A percentile compares a stretch with the other conserved stretches of the same genome.
These are phyloP conservation scores for Semibalanus balanoides DNA, from an alignment of 1,140 invertebrate species.

Conservation along the genomic window DNA sequence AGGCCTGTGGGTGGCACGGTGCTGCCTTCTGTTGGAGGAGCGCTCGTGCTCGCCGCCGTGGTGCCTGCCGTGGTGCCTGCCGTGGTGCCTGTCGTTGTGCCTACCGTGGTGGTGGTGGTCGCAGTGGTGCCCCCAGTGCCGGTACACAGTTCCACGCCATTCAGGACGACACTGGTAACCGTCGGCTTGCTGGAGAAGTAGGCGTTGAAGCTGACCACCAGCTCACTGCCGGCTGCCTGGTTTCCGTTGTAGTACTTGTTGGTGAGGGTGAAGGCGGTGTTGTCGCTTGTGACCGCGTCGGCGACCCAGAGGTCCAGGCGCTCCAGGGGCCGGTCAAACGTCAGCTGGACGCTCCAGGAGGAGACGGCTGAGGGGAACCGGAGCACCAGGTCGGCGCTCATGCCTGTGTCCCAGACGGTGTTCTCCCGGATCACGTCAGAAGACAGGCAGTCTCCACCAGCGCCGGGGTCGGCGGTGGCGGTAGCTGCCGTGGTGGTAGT, in stretches of 20 bases:
- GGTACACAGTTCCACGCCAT: not conserved
- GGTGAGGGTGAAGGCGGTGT: not conserved
- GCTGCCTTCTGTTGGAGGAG: not conserved
- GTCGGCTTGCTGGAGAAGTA: not conserved
- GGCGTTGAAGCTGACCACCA: not conserved
- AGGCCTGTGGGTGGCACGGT: not conserved
- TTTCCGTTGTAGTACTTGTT: not conserved
- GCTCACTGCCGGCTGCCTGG: not conserved
- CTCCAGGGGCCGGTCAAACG: not conserved
- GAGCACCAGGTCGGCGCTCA: not conserved
- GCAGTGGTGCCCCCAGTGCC: not conserved
- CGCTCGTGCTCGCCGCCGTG: not conserved
- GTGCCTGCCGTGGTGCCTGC: too few relatives aligned
- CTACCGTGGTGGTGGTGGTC: not conserved
- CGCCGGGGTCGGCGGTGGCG: not conserved
- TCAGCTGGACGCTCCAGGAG: not conserved
- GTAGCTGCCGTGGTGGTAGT: not conserved
- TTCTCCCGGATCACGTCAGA: not conserved
- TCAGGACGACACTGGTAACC: not conserved
- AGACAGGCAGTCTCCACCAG: not conserved
- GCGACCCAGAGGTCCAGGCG: not conserved
- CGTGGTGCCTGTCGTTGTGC: not conserved
- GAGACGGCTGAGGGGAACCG: not conserved
- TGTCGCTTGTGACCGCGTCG: not conserved
- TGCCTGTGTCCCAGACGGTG: not conserved